Evolutionary conservation across 2,888 invertebrate species (phyloP), one percentile per base, ranked within the genome.

Genomic region (Phaedon cochleariae): DNA sequence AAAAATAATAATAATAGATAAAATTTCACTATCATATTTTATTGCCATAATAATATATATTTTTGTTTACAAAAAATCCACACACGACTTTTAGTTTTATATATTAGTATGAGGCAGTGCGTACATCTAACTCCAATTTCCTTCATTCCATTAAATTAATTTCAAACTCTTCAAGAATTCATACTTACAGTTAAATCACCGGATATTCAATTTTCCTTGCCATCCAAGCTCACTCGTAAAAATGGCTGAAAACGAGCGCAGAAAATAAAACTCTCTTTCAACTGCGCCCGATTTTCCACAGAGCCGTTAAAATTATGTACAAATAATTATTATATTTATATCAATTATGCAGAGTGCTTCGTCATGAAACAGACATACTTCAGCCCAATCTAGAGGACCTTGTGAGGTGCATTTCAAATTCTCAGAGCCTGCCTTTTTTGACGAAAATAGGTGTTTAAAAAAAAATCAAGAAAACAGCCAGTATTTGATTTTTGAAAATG

Each of bases 221-320:
- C 31, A 34, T 26, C 7, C 26, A 26, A 26, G 7, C 26, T n/a
- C 26, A 26, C 26, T 26, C 3, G 26, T 26, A 7, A 26, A 34
- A 34, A 5, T 34, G 6, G 31, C 6, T 15, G 15, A 12, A 41
- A 15, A 41, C 15, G 41, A 15, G 41, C 41, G 41, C 41, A 41
- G n/a, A 15, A 41, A 41, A 41, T 41, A 41, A 15, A 41, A 9
- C 10, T 34, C 15, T 41, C 41, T 41, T 41, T 15, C n/a, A 41
- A n/a, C 41, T 41, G 41, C 15, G 12, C 41, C 15, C 41, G 3
- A 41, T 41, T 41, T 41, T 60, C 48, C 59, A 67, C 52, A 37
- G 67, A 69, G 72, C 68, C 68, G 69, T 69, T 67, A 64, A 63
- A 62, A 68, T 68, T 69, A 72, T 73, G 65, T 74, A 74, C 72